Percentiles rank a stretch among this genome's conserved stretches.
Conservation (phyloP, 2,113 vertebrate species). For the Halcyon malimbica region DNA sequence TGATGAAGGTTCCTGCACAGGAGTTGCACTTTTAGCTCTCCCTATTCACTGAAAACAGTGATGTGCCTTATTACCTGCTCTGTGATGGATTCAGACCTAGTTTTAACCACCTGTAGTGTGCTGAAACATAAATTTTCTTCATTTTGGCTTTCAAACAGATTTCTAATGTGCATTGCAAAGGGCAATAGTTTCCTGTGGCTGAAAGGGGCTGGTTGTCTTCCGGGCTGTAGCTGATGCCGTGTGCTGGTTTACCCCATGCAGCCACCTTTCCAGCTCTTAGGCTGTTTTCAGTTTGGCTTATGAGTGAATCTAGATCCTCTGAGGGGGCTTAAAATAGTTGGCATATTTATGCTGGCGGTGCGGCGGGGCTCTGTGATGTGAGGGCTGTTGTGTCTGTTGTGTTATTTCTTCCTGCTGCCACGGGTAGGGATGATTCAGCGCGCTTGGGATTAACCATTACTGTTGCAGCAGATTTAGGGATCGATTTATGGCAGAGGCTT, state of each 20-base stretch:
- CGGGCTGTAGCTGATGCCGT: not conserved
- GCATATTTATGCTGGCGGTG: conserved; percentile 41
- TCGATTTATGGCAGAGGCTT: conserved; percentile 3
- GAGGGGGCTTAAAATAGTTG: conserved; percentile 56
- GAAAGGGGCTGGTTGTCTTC: not conserved
- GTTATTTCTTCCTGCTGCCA: not conserved
- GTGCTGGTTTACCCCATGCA: not conserved
- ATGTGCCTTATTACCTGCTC: not conserved
- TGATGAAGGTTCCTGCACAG: not conserved
- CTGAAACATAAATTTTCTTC: not conserved
- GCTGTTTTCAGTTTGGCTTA: conserved; percentile 13
- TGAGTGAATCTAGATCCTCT: not conserved
- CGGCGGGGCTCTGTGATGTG: not conserved
- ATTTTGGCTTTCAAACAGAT: not conserved
- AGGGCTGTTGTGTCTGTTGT: conserved; percentile 35
- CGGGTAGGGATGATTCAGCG: not conserved
- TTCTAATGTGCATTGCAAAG: not conserved
- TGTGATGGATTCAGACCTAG: not conserved
- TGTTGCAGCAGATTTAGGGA: conserved; percentile 10
- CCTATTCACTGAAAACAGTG: not conserved
- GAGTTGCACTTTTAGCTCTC: not conserved
- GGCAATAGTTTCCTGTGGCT: not conserved
- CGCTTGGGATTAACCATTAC: not conserved
- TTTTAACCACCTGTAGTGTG: not conserved
- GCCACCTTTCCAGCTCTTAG: not conserved